Evolutionary conservation across 2,113 vertebrate species (phyloP).

Genomic region (Bos indicus): DNA sequence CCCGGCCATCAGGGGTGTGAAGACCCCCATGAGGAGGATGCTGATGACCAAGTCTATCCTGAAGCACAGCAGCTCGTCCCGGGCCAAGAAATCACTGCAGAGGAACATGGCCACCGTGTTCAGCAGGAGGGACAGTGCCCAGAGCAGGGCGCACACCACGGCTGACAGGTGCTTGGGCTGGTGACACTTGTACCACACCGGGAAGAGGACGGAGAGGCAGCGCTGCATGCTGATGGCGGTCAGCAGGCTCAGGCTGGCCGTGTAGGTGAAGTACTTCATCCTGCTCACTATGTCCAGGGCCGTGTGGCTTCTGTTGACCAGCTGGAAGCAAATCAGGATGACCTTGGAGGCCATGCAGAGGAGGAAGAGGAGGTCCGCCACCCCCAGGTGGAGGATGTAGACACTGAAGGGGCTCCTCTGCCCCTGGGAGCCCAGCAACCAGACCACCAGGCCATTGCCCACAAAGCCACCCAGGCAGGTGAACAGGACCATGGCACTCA

Average conservation of each 20-base stretch:
- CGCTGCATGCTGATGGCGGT: conserved; percentile 21
- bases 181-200: conserved; percentile 56
- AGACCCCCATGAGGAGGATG: background rate
- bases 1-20: conserved; percentile 34
- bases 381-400: conserved; percentile 73
- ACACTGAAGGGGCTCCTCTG: conserved; percentile 62
- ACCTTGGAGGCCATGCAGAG: conserved; percentile 20
- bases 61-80: rapidly evolving
- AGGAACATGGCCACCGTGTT: background rate
- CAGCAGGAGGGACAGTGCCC: background rate
- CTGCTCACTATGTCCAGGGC: rapidly evolving
- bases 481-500: conserved; percentile 42
- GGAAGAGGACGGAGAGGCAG: conserved; percentile 52
- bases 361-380: conserved; percentile 70
- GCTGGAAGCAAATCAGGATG: background rate
- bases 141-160: conserved; percentile 4
- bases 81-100: rapidly evolving
- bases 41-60: rapidly evolving
- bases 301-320: rapidly evolving
- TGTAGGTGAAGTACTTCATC: background rate
- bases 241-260: conserved; percentile 5
- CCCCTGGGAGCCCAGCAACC: conserved; percentile 64
- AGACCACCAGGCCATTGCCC: conserved; percentile 68
- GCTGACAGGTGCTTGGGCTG: background rate
- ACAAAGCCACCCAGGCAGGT: conserved; percentile 43